Evolutionary conservation across 2,888 invertebrate genomes (phyloP).

Genomic region (Alcis repandata): DNA sequence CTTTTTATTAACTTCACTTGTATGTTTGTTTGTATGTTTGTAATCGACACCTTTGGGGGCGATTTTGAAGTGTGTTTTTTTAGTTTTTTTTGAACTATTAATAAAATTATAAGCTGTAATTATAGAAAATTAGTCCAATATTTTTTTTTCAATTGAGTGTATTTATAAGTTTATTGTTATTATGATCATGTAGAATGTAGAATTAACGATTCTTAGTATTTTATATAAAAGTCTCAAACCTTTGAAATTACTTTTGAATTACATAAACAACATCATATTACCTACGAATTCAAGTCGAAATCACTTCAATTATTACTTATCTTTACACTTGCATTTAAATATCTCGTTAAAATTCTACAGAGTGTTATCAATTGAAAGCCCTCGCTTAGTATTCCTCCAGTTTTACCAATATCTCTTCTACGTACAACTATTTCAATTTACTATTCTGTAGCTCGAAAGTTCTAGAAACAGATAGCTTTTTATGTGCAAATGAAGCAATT

Average conservation of each 20-base stretch:
- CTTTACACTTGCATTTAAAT: constrained; percentile 5
- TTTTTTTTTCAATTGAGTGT: no score
- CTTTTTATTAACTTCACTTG: no score
- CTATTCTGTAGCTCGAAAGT: constrained; percentile 5
- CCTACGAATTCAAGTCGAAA: not conserved
- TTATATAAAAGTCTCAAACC: no score
- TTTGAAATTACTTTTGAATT: not conserved
- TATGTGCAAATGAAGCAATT: constrained; percentile 19
- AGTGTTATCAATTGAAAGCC: constrained; percentile 8
- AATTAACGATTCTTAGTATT: no score
- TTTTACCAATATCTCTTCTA: constrained; percentile 10
- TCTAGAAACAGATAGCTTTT: constrained; percentile 12
- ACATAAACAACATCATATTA: not conserved
- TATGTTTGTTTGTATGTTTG: no score
- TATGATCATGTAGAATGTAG: no score
- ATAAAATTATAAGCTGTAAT: no score
- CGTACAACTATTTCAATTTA: constrained; percentile 26
- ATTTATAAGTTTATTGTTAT: no score
- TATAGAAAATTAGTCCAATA: no score
- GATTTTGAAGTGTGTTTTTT: no score
- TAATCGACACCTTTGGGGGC: no score
- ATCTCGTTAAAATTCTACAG: constrained; percentile 18
- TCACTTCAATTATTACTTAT: not conserved
- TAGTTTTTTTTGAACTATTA: no score
- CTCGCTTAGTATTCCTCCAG: constrained; percentile 19